Percentiles rank a stretch among this genome's conserved stretches.
These are phyloP conservation scores for Chouioia cunea DNA, from an alignment of 2,888 invertebrate genomes.

Conservation along the genomic window DNA sequence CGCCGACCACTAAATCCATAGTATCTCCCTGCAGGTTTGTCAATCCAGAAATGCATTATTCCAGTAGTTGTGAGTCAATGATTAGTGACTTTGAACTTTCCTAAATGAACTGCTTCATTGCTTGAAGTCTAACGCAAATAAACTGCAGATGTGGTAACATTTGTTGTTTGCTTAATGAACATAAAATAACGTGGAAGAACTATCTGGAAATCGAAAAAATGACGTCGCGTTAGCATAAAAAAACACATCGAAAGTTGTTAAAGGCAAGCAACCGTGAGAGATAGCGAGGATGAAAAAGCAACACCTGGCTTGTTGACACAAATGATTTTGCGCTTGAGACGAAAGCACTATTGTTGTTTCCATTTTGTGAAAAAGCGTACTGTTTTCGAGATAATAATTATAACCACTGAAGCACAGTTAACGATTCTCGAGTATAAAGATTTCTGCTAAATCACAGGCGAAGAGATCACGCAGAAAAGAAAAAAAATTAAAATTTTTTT, in stretches of 20 bases:
- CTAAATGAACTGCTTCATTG: slow-evolving; percentile 5
- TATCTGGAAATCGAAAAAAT: background rate
- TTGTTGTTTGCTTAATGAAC: slow-evolving; percentile 7
- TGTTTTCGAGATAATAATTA: background rate
- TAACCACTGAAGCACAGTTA: too few species aligned
- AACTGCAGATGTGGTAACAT: background rate
- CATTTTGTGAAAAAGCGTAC: background rate
- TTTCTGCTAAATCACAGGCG: too few species aligned
- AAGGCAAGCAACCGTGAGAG: too few species aligned
- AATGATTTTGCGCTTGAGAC: slow-evolving; percentile 4
- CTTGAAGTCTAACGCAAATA: background rate
- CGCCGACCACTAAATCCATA: slow-evolving; percentile 81
- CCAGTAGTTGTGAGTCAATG: slow-evolving; percentile 5
- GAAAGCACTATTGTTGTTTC: slow-evolving; percentile 14
- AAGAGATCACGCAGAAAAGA: too few species aligned
- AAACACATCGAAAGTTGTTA: too few species aligned
- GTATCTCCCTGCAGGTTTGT: slow-evolving; percentile 81
- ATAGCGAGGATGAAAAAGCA: too few species aligned
- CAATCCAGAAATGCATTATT: slow-evolving; percentile 89
- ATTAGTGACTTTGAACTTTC: slow-evolving; percentile 2
- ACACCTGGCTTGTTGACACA: slow-evolving; percentile 4
- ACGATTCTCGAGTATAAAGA: too few species aligned
- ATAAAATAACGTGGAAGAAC: background rate
- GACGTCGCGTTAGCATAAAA: background rate
- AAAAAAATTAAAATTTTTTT: too few species aligned